Evolutionary conservation across 2,113 vertebrate species (phyloP).

Genomic region (Microtus pennsylvanicus): DNA sequence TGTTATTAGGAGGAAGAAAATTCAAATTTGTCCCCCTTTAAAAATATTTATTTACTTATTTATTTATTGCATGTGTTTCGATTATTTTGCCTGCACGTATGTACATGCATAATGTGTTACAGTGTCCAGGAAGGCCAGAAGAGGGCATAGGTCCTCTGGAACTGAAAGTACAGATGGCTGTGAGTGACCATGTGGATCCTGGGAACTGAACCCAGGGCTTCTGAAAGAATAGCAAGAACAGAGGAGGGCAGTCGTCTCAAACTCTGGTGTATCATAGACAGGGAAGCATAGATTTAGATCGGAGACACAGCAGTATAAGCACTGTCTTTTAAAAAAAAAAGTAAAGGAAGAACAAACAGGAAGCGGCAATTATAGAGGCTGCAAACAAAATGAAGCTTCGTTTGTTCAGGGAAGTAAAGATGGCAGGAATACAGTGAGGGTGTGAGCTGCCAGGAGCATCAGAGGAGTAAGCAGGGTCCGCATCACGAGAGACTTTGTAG

Average conservation of each 20-base stretch:
- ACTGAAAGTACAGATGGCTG: neutral
- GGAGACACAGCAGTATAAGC: neutral
- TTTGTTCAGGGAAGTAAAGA: neutral
- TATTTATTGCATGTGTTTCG: neutral
- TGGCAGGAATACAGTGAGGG: neutral
- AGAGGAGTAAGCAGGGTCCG: neutral
- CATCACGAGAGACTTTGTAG: too few relatives aligned
- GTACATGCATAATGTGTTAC: neutral
- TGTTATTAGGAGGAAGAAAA: neutral
- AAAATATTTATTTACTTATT: neutral
- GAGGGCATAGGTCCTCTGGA: neutral
- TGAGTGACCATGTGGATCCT: neutral
- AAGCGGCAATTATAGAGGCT: neutral
- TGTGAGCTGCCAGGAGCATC: rapidly evolving
- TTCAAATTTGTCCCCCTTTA: neutral
- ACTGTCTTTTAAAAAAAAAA: neutral
- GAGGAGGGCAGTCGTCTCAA: neutral
- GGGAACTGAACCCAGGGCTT: neutral
- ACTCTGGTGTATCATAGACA: too few relatives aligned
- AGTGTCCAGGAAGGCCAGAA: neutral
- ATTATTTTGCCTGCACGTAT: neutral
- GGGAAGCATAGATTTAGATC: neutral
- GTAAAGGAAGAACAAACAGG: neutral
- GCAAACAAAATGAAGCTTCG: neutral
- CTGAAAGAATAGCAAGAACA: neutral